Evolutionary conservation across 2,888 invertebrate species (phyloP).

Genomic region (Trichopoda pennipes): DNA sequence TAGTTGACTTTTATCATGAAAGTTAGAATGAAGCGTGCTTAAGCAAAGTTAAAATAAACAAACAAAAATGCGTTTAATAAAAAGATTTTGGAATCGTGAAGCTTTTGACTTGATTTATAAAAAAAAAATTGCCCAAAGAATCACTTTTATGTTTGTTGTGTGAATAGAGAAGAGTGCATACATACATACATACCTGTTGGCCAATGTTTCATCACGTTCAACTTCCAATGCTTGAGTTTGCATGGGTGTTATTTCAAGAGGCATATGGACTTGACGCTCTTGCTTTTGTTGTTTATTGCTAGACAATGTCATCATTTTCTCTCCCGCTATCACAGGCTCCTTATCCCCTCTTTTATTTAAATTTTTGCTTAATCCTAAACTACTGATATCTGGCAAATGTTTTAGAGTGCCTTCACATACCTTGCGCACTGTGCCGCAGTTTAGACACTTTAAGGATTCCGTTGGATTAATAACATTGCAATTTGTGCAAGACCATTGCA

Average conservation of each 20-base stretch:
- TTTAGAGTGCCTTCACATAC: conserved; percentile 70
- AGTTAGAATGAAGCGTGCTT: neutral
- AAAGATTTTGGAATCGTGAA: neutral
- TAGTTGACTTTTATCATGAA: neutral
- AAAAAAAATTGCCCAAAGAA: neutral
- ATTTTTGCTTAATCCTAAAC: conserved; percentile 54
- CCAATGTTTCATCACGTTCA: conserved; percentile 56
- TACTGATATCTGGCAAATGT: conserved; percentile 49
- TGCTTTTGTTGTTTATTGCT: conserved; percentile 65
- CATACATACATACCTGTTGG: conserved; percentile 64
- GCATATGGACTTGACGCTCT: conserved; percentile 53
- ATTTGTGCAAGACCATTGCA: conserved; percentile 95
- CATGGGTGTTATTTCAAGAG: conserved; percentile 36
- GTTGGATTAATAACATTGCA: conserved; percentile 94
- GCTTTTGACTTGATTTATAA: neutral
- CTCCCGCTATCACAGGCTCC: conserved; percentile 58
- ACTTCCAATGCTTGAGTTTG: conserved; percentile 40
- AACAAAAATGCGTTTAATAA: neutral
- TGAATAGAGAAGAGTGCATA: neutral
- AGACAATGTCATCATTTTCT: conserved; percentile 65
- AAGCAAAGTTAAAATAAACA: neutral
- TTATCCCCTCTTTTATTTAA: conserved; percentile 40
- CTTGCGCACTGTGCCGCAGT: conserved; percentile 88
- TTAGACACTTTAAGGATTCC: conserved; percentile 90
- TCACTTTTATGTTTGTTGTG: neutral